Percentiles rank a stretch among this genome's conserved stretches.
Evolutionary conservation across 2,113 vertebrate genomes (phyloP).

Genomic region (Mellivora capensis): DNA sequence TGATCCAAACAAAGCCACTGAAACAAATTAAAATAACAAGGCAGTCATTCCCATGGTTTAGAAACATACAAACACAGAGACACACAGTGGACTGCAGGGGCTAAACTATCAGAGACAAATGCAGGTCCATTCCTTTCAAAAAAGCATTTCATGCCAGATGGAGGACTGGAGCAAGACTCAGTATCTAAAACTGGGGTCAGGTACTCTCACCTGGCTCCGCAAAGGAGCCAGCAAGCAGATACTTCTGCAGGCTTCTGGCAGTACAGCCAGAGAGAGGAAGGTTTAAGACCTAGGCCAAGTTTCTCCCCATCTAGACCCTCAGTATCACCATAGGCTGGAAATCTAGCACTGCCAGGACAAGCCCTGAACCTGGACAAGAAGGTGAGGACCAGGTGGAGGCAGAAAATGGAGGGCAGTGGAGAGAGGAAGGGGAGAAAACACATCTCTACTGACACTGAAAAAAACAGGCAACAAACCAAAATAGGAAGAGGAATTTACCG

Average conservation of each 20-base stretch:
- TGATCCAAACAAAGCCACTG: neutral
- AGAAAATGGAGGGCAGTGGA: neutral
- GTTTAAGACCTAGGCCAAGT: no score
- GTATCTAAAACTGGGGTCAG: neutral
- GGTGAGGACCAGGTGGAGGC: neutral
- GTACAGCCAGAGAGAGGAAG: neutral
- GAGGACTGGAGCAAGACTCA: neutral
- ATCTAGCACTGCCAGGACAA: neutral
- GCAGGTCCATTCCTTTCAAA: neutral
- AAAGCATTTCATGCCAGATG: neutral
- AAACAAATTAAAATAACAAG: neutral
- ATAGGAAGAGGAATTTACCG: neutral
- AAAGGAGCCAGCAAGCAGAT: neutral
- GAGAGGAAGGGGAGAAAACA: neutral
- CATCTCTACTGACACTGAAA: neutral
- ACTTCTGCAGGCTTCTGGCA: neutral
- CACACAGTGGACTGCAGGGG: neutral
- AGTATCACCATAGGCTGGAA: neutral
- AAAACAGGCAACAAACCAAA: neutral
- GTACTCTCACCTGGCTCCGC: neutral
- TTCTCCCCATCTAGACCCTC: neutral
- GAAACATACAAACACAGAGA: neutral
- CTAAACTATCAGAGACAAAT: neutral
- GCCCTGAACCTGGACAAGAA: neutral
- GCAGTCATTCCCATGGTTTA: neutral